Evolutionary conservation across 2,888 invertebrate genomes (phyloP), one percentile per base, ranked within the genome.

Genomic region (Neoitamus cyanurus): DNA sequence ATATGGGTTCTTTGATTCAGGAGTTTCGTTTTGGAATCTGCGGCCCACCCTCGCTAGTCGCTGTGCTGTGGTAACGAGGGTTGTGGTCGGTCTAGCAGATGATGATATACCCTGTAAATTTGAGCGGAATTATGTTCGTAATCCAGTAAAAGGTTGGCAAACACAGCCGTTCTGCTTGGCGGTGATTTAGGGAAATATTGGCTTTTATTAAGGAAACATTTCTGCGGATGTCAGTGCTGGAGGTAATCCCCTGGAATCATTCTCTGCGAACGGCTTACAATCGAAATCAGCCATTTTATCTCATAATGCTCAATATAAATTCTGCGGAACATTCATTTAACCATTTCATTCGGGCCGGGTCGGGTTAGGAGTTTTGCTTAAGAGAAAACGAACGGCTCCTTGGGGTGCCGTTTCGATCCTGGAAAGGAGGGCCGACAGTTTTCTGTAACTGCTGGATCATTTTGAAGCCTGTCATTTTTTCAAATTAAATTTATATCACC

Each of bases 401-500:
- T 28, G 70, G 70, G 31, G 70, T 70, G 31, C 25, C 70, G 15
- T 70, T 70, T 70, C 70, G 30, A 31, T 31, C 30, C 30, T 7
- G 25, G n/a, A 13, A 25, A 31, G 31, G 30, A 30, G 70, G 30
- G n/a, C 70, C 70, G n/a, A 31, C 58, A 58, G 58, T 58, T 58
- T 58, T 20, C 25, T 20, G 30, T 70, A 70, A 70, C 70, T 70
- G 70, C n/a, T 70, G 70, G 28, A 70, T 70, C 30, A n/a, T n/a
- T 30, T 30, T 70, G 70, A 70, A 70, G 70, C 30, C 31, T 31
- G 70, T 70, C 70, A 31, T 30, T 30, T 31, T 70, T 70, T 30
- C 30, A 70, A 70, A 70, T 70, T 70, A 70, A 31, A 70, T 70
- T 70, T 30, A 31, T 70, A 31, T 70, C 68, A 69, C 25, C 70